A percentile compares a stretch with the other conserved stretches of the same genome.
phyloP scores from a whole-genome alignment of 2,888 invertebrate species.

The Slavum lentiscoides region DNA sequence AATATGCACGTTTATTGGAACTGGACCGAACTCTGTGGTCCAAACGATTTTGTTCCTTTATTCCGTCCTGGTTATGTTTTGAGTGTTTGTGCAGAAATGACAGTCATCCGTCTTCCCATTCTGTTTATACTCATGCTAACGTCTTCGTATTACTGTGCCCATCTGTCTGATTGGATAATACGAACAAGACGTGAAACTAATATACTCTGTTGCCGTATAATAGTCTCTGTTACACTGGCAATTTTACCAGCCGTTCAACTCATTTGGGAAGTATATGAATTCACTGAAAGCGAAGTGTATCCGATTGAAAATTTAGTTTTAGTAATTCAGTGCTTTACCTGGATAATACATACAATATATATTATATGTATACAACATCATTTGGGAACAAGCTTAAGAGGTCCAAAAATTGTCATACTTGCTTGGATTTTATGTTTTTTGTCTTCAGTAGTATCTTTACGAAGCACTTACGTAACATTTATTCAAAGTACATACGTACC shows the following conservation, averaged over 20 bases:
- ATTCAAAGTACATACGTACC: conserved; percentile 19
- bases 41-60: conserved; percentile 73
- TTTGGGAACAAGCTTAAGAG: conserved; percentile 70
- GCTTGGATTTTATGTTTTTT: conserved; percentile 70
- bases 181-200: conserved; percentile 69
- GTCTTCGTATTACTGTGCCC: conserved; percentile 82
- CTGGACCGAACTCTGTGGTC: conserved; percentile 77
- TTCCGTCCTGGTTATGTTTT: conserved; percentile 73
- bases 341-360: conserved; percentile 81
- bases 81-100: conserved; percentile 82
- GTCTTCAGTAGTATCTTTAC: conserved; percentile 71
- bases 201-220: conserved; percentile 69
- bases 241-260: conserved; percentile 70
- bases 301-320: conserved; percentile 74
- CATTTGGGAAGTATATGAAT: conserved; percentile 58
- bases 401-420: conserved; percentile 71
- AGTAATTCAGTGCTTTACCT: conserved; percentile 73
- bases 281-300: conserved; percentile 57
- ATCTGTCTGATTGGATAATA: conserved; percentile 67
- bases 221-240: conserved; percentile 66
- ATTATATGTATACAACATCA: conserved; percentile 68
- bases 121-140: conserved; percentile 73
- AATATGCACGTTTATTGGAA: conserved; percentile 63
- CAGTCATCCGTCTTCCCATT: conserved; percentile 78
- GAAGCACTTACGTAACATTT: conserved; percentile 63